These are phyloP conservation scores for Caenorhabditis sulstoni DNA, from an alignment of 2,888 invertebrate genomes.

Conservation along the genomic window DNA sequence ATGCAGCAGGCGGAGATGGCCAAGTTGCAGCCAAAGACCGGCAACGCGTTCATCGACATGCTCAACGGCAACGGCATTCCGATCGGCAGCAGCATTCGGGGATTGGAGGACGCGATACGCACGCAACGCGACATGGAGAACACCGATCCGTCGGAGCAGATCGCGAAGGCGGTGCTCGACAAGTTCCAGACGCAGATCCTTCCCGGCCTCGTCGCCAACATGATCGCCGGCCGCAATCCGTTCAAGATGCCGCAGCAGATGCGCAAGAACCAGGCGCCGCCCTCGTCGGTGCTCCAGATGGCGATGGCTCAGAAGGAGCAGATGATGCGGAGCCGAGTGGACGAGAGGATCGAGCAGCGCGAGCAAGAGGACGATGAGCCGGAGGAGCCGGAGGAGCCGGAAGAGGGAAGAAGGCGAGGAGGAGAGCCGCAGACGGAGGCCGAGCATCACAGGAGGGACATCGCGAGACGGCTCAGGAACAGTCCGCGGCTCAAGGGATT, in stretches of 20 bases:
- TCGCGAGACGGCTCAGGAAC: constrained; percentile 53
- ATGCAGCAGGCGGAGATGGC: constrained; percentile 74
- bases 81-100: constrained; percentile 69
- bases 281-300: constrained; percentile 35
- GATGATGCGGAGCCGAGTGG: constrained; percentile 26
- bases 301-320: constrained; percentile 38
- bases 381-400: constrained; percentile 12
- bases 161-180: constrained; percentile 76
- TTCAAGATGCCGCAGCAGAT: constrained; percentile 68
- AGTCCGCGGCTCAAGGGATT: constrained; percentile 59
- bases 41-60: constrained; percentile 76
- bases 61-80: constrained; percentile 76
- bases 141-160: constrained; percentile 74
- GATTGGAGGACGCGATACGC: constrained; percentile 73
- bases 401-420: not conserved
- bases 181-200: constrained; percentile 78
- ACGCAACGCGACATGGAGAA: constrained; percentile 75
- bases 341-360: constrained; percentile 27
- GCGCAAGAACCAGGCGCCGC: constrained; percentile 53
- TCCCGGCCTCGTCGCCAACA: constrained; percentile 76
- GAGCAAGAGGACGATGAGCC: constrained; percentile 37
- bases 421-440: constrained; percentile 44
- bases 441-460: constrained; percentile 43
- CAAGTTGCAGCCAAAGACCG: constrained; percentile 69
- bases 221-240: constrained; percentile 73